These are phyloP conservation scores for Helicolenus hilgendorfi DNA, from an alignment of 2,797 vertebrate species.

Conservation along the genomic window DNA sequence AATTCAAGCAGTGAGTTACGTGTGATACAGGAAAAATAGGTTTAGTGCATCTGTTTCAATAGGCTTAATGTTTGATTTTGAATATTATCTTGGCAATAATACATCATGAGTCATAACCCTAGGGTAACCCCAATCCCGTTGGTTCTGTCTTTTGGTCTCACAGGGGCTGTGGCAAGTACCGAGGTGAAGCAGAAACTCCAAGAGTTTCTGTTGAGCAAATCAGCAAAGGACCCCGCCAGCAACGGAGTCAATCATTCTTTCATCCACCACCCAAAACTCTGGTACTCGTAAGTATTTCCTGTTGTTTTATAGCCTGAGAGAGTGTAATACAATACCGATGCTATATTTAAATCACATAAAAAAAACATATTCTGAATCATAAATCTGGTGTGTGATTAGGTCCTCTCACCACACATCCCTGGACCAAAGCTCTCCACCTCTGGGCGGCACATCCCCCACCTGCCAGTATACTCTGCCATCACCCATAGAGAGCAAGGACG, in stretches of 20 bases:
- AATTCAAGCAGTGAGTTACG: not conserved
- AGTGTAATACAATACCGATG: not conserved
- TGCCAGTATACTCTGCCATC: conserved; percentile 96
- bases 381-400: conserved; percentile 82
- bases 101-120: conserved; percentile 26
- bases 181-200: conserved; percentile 99
- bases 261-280: conserved; percentile 96
- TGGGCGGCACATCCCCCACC: conserved; percentile 95
- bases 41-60: not conserved
- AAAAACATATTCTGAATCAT: not conserved
- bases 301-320: not conserved
- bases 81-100: not conserved
- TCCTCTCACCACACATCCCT: conserved; percentile 97
- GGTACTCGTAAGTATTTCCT: conserved; percentile 94
- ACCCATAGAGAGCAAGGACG: conserved; percentile 94
- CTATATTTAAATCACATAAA: not conserved
- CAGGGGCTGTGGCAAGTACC: conserved; percentile 98
- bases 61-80: not conserved
- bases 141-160: conserved; percentile 81
- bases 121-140: conserved; percentile 84
- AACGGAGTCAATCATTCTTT: conserved; percentile 94
- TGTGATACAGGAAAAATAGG: not conserved
- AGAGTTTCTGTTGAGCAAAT: conserved; percentile 99
- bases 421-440: conserved; percentile 98
- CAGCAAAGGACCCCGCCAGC: conserved; percentile 94